Percentiles rank a stretch among this genome's conserved stretches.
Evolutionary conservation across 2,113 vertebrate genomes (phyloP).

Genomic region (Entelurus aequoreus): DNA sequence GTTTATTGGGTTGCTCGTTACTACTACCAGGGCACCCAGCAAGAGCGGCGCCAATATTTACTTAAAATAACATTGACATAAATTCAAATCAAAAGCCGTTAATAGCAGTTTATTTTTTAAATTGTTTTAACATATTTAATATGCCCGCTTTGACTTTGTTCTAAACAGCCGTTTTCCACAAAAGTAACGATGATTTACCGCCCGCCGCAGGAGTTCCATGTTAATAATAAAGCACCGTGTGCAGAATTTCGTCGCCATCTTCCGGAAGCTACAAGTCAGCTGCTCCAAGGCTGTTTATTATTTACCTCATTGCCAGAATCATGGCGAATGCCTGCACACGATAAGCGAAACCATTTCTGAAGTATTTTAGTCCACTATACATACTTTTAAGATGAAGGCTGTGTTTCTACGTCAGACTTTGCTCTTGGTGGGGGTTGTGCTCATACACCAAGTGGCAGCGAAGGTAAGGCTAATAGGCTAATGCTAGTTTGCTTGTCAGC

Average conservation of each 20-base stretch:
- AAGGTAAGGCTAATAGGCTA: conserved; percentile 65
- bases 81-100: not conserved
- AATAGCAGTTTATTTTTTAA: not conserved
- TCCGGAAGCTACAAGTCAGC: conserved; percentile 52
- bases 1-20: conserved; percentile 4
- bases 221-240: not conserved
- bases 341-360: not conserved
- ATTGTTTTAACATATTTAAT: no score
- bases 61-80: not conserved
- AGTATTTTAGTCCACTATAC: not conserved
- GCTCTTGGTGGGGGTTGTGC: conserved; percentile 41
- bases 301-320: conserved; percentile 15
- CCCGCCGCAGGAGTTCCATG: not conserved
- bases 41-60: not conserved
- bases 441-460: conserved; percentile 57
- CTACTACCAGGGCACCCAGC: fast-evolving
- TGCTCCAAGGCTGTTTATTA: conserved; percentile 47
- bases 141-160: not conserved
- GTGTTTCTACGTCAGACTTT: conserved; percentile 19
- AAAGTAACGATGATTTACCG: not conserved
- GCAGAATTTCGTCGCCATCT: conserved; percentile 10
- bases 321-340: conserved; percentile 12
- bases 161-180: not conserved
- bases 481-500: conserved; percentile 20
- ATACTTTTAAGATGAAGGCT: conserved; percentile 46